Conservation (phyloP, 2,888 invertebrate genomes). For the Agrenia bidenticulata region DNA sequence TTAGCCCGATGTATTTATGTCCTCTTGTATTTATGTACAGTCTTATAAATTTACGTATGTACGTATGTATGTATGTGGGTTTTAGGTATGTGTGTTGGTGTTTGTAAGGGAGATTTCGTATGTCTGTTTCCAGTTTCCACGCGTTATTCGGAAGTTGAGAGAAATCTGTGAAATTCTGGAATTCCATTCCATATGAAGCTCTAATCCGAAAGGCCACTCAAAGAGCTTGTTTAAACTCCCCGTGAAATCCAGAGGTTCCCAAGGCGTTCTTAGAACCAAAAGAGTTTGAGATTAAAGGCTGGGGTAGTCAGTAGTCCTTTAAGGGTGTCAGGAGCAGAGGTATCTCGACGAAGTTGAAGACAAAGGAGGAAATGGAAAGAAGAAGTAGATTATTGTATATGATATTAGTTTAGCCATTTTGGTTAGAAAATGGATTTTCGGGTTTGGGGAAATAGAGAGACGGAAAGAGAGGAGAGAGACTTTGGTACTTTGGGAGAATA, state of each 20-base stretch:
- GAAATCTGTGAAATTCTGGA: background rate
- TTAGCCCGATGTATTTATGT: background rate
- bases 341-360: background rate
- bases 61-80: too few relatives aligned
- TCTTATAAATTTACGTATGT: background rate
- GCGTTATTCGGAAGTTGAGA: background rate
- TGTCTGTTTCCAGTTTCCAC: too few relatives aligned
- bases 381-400: background rate
- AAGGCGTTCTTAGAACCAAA: too few relatives aligned
- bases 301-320: too few relatives aligned
- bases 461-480: background rate
- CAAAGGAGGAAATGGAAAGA: constrained; percentile 3
- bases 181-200: too few relatives aligned
- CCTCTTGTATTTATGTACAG: background rate
- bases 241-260: too few relatives aligned
- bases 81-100: too few relatives aligned
- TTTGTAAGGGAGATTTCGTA: too few relatives aligned
- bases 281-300: too few relatives aligned
- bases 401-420: constrained; percentile 2
- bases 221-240: too few relatives aligned
- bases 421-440: constrained; percentile 4
- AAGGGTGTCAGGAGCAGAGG: constrained; percentile 9
- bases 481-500: background rate
- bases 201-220: too few relatives aligned
- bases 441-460: background rate